Percentiles rank a stretch among this genome's conserved stretches.
Evolutionary conservation across 1,140 invertebrate species (phyloP).

Genomic region (Caenorhabditis brenneri): DNA sequence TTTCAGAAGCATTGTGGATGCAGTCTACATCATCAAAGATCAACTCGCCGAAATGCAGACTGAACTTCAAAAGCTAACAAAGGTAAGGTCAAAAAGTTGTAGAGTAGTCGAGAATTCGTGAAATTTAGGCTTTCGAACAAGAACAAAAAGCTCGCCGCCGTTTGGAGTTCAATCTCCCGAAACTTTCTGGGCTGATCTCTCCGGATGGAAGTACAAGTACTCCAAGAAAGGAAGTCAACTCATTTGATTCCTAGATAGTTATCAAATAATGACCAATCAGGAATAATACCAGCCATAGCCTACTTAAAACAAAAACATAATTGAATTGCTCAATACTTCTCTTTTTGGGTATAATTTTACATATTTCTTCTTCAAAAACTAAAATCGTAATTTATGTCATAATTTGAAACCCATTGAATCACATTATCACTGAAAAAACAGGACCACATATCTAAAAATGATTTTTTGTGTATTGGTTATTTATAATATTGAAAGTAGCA

Average conservation of each 20-base stretch:
- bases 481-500: no score
- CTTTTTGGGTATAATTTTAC: no score
- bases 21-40: slow-evolving; percentile 78
- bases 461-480: no score
- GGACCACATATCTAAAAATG: no score
- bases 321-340: no score
- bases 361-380: no score
- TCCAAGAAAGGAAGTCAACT: slow-evolving; percentile 22
- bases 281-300: background rate
- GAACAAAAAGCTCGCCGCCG: slow-evolving; percentile 30
- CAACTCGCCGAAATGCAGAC: slow-evolving; percentile 72
- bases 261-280: no score
- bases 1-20: slow-evolving; percentile 77
- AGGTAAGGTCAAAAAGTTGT: background rate
- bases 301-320: background rate
- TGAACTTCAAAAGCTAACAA: slow-evolving; percentile 23
- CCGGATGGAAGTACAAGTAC: slow-evolving; percentile 16
- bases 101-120: background rate
- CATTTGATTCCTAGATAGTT: background rate
- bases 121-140: background rate
- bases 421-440: no score
- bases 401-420: no score
- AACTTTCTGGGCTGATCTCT: background rate
- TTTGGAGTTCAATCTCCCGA: background rate
- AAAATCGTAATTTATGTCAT: no score